Evolutionary conservation across 2,797 vertebrate genomes (phyloP).

Genomic region (Siniperca obscura): DNA sequence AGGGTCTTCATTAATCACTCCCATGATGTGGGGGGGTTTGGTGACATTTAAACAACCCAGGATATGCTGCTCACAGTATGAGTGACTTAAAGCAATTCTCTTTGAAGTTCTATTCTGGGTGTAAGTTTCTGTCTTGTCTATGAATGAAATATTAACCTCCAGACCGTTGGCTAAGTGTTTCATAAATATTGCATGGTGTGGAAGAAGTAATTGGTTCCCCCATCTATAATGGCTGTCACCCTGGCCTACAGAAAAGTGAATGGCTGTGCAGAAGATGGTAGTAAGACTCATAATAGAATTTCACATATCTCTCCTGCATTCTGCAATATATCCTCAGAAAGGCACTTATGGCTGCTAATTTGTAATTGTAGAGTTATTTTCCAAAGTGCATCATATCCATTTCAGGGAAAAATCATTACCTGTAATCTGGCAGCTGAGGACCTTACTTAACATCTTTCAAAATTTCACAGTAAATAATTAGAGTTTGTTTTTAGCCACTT

Average conservation of each 20-base stretch:
- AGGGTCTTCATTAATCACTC: slow-evolving; percentile 65
- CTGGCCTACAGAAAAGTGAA: slow-evolving; percentile 58
- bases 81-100: slow-evolving; percentile 65
- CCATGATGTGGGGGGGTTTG: slow-evolving; percentile 28
- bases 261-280: slow-evolving; percentile 46
- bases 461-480: slow-evolving; percentile 19
- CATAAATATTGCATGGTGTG: slow-evolving; percentile 87
- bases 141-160: slow-evolving; percentile 85
- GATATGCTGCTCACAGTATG: slow-evolving; percentile 39
- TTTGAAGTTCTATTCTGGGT: slow-evolving; percentile 74
- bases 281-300: slow-evolving; percentile 60
- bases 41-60: slow-evolving; percentile 62
- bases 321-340: slow-evolving; percentile 33
- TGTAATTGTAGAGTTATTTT: slow-evolving; percentile 58
- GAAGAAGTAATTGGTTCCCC: slow-evolving; percentile 85
- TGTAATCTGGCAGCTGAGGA: slow-evolving; percentile 22
- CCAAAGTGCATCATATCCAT: slow-evolving; percentile 40
- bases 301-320: slow-evolving; percentile 46
- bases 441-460: slow-evolving; percentile 4
- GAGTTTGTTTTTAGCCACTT: slow-evolving; percentile 23
- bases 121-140: slow-evolving; percentile 76
- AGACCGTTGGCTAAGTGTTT: slow-evolving; percentile 85
- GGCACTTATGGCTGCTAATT: slow-evolving; percentile 49
- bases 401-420: slow-evolving; percentile 37
- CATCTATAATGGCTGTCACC: slow-evolving; percentile 84